Evolutionary conservation across 2,888 invertebrate genomes (phyloP), one percentile per base, ranked within the genome.

Genomic region (Rotaria macrura): DNA sequence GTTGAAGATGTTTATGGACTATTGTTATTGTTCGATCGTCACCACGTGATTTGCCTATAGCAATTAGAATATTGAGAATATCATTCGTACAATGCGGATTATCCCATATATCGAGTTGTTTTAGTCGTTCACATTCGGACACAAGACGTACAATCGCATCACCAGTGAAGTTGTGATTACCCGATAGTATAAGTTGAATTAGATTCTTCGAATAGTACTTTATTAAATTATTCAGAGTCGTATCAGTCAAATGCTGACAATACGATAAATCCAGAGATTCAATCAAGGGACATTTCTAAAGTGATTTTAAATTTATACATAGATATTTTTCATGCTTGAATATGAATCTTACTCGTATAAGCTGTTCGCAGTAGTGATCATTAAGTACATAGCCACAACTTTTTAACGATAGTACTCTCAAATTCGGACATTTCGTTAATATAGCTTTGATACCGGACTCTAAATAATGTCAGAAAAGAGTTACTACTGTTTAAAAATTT

Each of bases 331-430:
- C 23, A 3, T 23, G 3, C 5, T 52, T 7, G 4, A 65, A 29
- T 34, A 34, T 4, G 14, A 20, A 43, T 38, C 43, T 79, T 65
- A 43, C 79, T 43, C 43, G 79, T 34, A 79, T 79, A 43, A 79
- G 10, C 43, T 79, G 79, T 79, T 43, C 79, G 43, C 25, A 43
- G 43, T 79, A 40, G 79, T 87, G 88, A 86, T 90, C 90, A 34
- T 89, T 90, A 72, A 89, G 86, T 34, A 90, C 87, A 87, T 89
- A 90, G 4, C 89, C 89, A 88, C 89, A 89, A 86, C 89, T 88
- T 83, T 88, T 88, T 20, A 90, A 87, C 85, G 88, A 89, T 65
- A 90, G 87, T 12, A 88, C 87, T 34, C 87, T 87, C 0, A 90
- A 87, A 65, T 89, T 85, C 6, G 89, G 89, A 87, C 89, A 89